phyloP scores from a whole-genome alignment of 1,140 invertebrate species.

The Triops longicaudatus region DNA sequence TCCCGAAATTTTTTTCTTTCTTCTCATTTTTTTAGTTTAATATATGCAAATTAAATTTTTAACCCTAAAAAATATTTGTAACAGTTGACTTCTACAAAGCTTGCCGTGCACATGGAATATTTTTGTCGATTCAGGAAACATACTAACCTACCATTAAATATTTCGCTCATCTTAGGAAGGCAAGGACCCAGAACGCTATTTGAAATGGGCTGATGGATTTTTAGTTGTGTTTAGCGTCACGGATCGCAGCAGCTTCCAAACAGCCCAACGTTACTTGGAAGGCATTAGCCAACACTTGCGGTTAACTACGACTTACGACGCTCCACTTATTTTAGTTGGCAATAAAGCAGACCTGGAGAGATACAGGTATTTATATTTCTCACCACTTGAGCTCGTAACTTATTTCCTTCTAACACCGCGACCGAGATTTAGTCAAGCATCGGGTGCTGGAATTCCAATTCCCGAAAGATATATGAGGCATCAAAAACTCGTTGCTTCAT shows the following conservation, averaged over 20 bases:
- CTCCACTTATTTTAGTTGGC: conserved; percentile 41
- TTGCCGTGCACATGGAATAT: too few relatives aligned
- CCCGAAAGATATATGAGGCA: conserved; percentile 4
- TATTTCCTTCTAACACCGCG: neutral
- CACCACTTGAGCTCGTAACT: conserved; percentile 11
- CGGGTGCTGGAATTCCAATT: neutral
- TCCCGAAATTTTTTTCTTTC: too few relatives aligned
- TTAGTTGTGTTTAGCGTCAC: conserved; percentile 43
- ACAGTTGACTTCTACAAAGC: too few relatives aligned
- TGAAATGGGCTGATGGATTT: conserved; percentile 43
- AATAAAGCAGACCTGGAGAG: conserved; percentile 44
- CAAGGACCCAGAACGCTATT: conserved; percentile 39
- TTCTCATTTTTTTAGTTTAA: too few relatives aligned
- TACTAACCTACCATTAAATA: neutral
- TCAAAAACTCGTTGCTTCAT: conserved; percentile 18
- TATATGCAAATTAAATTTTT: too few relatives aligned
- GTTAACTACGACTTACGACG: conserved; percentile 35
- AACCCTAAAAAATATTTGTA: too few relatives aligned
- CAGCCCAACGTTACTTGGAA: conserved; percentile 39
- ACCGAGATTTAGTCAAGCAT: conserved; percentile 9
- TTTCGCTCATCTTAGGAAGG: conserved; percentile 26
- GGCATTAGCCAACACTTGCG: conserved; percentile 37
- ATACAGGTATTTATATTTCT: conserved; percentile 38
- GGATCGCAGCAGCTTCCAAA: conserved; percentile 38
- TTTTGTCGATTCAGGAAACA: neutral